A percentile compares a stretch with the other conserved stretches of the same genome.
These are phyloP conservation scores for Anser brachyrhynchus DNA, from an alignment of 2,113 vertebrate species.

Conservation along the genomic window DNA sequence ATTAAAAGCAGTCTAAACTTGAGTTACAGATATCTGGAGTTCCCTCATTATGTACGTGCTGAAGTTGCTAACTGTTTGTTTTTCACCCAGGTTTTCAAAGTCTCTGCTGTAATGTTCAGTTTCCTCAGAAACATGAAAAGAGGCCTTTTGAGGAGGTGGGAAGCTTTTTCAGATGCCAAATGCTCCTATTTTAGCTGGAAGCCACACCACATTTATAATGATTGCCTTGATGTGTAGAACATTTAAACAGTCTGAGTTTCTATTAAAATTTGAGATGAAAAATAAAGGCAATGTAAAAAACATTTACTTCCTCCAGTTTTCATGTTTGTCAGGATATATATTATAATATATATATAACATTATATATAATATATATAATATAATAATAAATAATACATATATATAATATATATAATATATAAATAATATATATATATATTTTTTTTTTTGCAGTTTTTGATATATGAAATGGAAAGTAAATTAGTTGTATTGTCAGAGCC, in stretches of 20 bases:
- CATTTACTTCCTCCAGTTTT: not conserved
- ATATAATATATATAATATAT: too few relatives aligned
- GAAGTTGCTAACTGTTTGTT: conserved; percentile 11
- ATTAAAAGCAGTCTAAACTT: not conserved
- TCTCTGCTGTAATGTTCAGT: not conserved
- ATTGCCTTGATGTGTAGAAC: not conserved
- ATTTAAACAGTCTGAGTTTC: not conserved
- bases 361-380: too few relatives aligned
- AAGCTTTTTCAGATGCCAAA: conserved; percentile 2
- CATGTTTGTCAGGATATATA: not conserved
- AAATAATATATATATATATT: too few relatives aligned
- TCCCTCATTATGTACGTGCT: not conserved
- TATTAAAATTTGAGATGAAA: conserved; percentile 16
- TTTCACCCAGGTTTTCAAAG: conserved; percentile 20
- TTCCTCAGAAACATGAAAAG: conserved; percentile 16
- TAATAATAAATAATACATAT: too few relatives aligned
- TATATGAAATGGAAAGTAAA: not conserved
- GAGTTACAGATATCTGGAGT: not conserved
- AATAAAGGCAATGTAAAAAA: conserved; percentile 7
- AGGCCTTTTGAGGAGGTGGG: not conserved
- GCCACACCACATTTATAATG: not conserved
- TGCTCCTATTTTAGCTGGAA: not conserved
- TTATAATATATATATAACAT: too few relatives aligned
- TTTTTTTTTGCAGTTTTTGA: not conserved
- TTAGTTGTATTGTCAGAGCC: not conserved